Percentiles rank a stretch among this genome's conserved stretches.
Evolutionary conservation across 2,797 vertebrate genomes (phyloP).

Genomic region (Gymnocypris eckloni): DNA sequence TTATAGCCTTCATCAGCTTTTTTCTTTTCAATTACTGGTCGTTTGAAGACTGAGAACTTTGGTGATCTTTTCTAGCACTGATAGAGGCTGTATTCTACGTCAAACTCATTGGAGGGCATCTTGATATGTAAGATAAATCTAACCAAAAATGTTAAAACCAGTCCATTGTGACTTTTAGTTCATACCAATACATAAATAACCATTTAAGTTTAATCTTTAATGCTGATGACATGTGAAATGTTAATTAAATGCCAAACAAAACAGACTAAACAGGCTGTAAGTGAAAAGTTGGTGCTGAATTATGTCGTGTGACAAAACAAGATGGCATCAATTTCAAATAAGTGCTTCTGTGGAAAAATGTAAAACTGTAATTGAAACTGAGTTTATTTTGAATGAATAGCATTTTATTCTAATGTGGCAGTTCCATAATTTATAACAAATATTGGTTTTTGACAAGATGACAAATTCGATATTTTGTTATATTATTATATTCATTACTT

Average conservation of each 20-base stretch:
- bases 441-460: too few species aligned
- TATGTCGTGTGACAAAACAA: neutral
- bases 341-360: too few species aligned
- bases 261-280: neutral
- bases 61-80: neutral
- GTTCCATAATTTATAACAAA: too few species aligned
- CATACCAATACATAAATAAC: neutral
- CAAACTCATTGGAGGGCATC: neutral
- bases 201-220: neutral
- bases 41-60: slow-evolving; percentile 14
- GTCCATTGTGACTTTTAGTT: neutral
- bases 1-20: slow-evolving; percentile 56
- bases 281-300: neutral
- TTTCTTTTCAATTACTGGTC: slow-evolving; percentile 8
- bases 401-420: too few species aligned
- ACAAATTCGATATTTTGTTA: too few species aligned
- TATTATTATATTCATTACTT: too few species aligned
- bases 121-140: neutral
- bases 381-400: too few species aligned
- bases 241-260: neutral
- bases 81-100: neutral
- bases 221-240: slow-evolving; percentile 59
- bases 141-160: neutral
- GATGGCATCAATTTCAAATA: neutral
- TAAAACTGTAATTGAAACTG: too few species aligned